phyloP scores from a whole-genome alignment of 2,888 invertebrate genomes.

The Macroteleia sp. region DNA sequence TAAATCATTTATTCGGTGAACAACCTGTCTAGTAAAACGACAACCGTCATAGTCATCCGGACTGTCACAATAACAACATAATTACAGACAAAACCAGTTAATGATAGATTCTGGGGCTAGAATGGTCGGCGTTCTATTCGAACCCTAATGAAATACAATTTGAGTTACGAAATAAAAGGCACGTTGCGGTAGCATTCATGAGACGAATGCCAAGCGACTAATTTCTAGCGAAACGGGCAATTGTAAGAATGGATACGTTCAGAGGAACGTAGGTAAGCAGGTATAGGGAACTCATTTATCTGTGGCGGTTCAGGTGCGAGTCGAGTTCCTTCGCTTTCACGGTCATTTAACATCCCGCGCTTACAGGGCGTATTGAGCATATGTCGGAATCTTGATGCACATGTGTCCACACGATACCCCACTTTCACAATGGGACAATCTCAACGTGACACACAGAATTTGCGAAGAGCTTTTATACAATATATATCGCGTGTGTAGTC shows the following conservation, averaged over 20 bases:
- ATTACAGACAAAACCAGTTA: slow-evolving; percentile 27
- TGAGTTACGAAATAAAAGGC: slow-evolving; percentile 17
- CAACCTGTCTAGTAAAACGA: not conserved
- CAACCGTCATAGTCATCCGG: not conserved
- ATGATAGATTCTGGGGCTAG: slow-evolving; percentile 30
- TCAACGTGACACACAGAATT: slow-evolving; percentile 54
- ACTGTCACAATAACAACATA: slow-evolving; percentile 33
- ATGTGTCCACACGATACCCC: slow-evolving; percentile 57
- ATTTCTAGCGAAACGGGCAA: slow-evolving; percentile 28
- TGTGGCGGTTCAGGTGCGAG: slow-evolving; percentile 58
- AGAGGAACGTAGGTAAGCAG: slow-evolving; percentile 19
- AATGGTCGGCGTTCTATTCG: slow-evolving; percentile 13
- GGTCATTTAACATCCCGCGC: slow-evolving; percentile 54
- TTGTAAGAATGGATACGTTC: not conserved
- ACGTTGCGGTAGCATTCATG: slow-evolving; percentile 9
- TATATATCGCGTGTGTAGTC: slow-evolving; percentile 41
- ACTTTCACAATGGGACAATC: slow-evolving; percentile 50
- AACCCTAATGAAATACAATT: not conserved
- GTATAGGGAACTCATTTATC: slow-evolving; percentile 45
- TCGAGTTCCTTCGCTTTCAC: slow-evolving; percentile 57
- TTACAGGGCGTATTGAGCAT: slow-evolving; percentile 47
- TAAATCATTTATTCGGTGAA: slow-evolving; percentile 18
- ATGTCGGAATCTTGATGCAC: slow-evolving; percentile 60
- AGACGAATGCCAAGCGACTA: slow-evolving; percentile 23
- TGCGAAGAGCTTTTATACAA: slow-evolving; percentile 51